Percentiles rank a stretch among this genome's conserved stretches.
phyloP scores from a whole-genome alignment of 2,797 vertebrate genomes.

The Aphelocoma californica region DNA sequence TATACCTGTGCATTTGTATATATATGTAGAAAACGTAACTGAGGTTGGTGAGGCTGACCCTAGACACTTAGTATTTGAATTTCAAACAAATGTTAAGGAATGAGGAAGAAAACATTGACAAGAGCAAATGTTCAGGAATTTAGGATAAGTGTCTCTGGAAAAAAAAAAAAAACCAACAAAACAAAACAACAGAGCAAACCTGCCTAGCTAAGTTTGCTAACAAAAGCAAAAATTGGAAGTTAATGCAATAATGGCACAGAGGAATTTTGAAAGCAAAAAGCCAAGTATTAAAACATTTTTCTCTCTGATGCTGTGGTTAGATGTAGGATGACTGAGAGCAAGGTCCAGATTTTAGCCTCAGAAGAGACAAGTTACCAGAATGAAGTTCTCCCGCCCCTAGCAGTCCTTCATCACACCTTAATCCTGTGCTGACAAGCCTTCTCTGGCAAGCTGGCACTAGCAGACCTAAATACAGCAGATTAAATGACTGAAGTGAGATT shows the following conservation, averaged over 20 bases:
- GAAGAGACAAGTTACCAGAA: not conserved
- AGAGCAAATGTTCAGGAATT: not conserved
- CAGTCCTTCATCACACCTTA: accelerated
- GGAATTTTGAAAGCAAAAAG: not conserved
- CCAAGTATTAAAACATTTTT: not conserved
- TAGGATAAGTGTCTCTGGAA: not conserved
- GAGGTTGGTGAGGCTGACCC: not conserved
- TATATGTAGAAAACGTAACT: not conserved
- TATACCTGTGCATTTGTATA: not conserved
- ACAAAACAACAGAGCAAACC: not conserved
- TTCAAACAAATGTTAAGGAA: not conserved
- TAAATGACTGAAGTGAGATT: not conserved
- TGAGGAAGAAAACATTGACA: not conserved
- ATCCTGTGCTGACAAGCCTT: not conserved
- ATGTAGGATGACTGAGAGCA: not conserved
- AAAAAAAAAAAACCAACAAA: too few species aligned
- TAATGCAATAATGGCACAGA: not conserved
- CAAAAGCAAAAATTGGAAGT: not conserved
- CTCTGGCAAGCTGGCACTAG: not conserved
- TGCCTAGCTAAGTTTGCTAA: not conserved
- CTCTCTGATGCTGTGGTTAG: not conserved
- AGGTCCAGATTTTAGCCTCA: not conserved
- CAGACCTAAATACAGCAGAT: not conserved
- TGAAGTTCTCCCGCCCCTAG: not conserved
- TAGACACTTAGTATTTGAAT: not conserved